Evolutionary conservation across 2,888 invertebrate species (phyloP).

Genomic region (Campaea margaritaria): DNA sequence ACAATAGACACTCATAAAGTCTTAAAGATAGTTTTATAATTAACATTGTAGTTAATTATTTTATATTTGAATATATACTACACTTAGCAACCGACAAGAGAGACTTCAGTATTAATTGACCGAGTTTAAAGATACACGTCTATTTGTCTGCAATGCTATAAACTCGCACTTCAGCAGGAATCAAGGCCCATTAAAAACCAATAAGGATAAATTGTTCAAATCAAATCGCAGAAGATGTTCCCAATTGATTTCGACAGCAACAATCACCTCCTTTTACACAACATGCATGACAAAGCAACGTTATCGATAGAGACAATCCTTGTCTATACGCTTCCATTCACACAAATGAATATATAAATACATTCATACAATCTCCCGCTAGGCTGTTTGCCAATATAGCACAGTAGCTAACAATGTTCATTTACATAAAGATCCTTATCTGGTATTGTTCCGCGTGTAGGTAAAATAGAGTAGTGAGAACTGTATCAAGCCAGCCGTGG

Average conservation of each 20-base stretch:
- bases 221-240: slow-evolving; percentile 25
- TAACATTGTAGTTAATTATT: too few relatives aligned
- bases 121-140: background rate
- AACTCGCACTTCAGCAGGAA: slow-evolving; percentile 8
- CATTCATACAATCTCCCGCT: slow-evolving; percentile 25
- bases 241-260: slow-evolving; percentile 26
- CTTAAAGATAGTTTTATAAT: too few relatives aligned
- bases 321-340: slow-evolving; percentile 28
- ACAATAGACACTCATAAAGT: too few relatives aligned
- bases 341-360: slow-evolving; percentile 15
- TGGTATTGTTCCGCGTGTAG: slow-evolving; percentile 52
- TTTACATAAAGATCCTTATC: slow-evolving; percentile 61
- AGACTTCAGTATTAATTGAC: too few relatives aligned
- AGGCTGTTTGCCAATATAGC: slow-evolving; percentile 41
- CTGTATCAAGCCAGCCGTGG: slow-evolving; percentile 59
- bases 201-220: slow-evolving; percentile 29
- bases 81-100: too few relatives aligned
- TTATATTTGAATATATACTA: too few relatives aligned
- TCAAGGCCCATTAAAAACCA: slow-evolving; percentile 20
- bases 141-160: background rate
- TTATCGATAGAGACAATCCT: slow-evolving; percentile 35
- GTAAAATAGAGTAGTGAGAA: slow-evolving; percentile 49
- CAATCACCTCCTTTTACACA: slow-evolving; percentile 25
- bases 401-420: slow-evolving; percentile 43
- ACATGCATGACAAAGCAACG: slow-evolving; percentile 22